A percentile compares a stretch with the other conserved stretches of the same genome.
Conservation (phyloP, 2,113 vertebrate species). For the Planiliza haematocheilus region DNA sequence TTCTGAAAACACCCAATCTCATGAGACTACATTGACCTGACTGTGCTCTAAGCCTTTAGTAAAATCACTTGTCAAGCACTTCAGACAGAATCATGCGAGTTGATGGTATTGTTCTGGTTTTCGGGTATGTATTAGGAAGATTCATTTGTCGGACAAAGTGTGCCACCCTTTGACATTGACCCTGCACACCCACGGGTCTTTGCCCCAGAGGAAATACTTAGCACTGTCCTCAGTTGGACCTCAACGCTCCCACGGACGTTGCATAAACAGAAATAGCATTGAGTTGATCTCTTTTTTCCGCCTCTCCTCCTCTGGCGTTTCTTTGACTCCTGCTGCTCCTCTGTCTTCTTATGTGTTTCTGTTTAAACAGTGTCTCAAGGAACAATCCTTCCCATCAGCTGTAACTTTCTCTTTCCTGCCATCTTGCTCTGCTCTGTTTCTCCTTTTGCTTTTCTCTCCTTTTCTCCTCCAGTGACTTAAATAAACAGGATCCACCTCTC, state of each 20-base stretch:
- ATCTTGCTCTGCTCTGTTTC: slow-evolving; percentile 60
- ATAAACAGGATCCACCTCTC: slow-evolving; percentile 57
- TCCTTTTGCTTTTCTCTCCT: slow-evolving; percentile 37
- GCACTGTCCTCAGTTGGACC: slow-evolving; percentile 15
- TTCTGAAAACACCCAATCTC: background rate
- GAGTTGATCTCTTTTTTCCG: slow-evolving; percentile 7
- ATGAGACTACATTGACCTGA: background rate
- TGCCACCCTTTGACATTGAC: slow-evolving; percentile 1
- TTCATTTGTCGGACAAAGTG: slow-evolving; percentile 3
- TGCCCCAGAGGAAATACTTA: slow-evolving; percentile 13
- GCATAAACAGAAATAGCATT: slow-evolving; percentile 31
- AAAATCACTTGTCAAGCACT: slow-evolving; percentile 7
- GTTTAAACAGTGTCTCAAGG: slow-evolving; percentile 12
- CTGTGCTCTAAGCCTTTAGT: background rate
- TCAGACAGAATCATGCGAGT: background rate
- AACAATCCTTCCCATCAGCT: slow-evolving; percentile 27
- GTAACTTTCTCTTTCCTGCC: slow-evolving; percentile 37
- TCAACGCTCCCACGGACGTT: background rate
- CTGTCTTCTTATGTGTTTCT: slow-evolving; percentile 23
- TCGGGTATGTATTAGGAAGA: background rate
- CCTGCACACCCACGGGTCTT: background rate
- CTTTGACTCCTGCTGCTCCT: slow-evolving; percentile 29
- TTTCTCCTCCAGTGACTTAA: slow-evolving; percentile 60
- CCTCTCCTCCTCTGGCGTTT: background rate
- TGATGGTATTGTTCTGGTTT: slow-evolving; percentile 13